Evolutionary conservation across 2,888 invertebrate species (phyloP), one percentile per base, ranked within the genome.

Genomic region (Eumacrocentrus americanus): DNA sequence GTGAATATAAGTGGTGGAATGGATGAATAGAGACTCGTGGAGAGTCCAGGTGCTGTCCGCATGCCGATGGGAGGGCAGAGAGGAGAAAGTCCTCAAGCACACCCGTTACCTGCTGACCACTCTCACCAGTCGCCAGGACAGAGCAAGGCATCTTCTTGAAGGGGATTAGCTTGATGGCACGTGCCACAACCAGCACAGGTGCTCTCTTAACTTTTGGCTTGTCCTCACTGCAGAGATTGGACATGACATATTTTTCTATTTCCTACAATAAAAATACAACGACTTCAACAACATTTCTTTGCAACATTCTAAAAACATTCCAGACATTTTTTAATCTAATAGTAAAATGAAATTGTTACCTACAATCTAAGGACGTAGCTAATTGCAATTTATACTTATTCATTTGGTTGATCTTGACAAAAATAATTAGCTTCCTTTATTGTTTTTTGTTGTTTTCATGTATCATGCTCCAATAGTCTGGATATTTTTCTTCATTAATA

Each of bases 151-250:
- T 42, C 23, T 22, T 23, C 50, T 59, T 47, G 67, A 68, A 61
- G 70, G 65, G 64, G 66, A 68, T 64, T 64, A 61, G 68, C 9
- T 69, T 67, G 70, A 68, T 69, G 76, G 77, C 77, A 72, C 77
- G 77, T 72, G 77, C 77, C 76, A 63, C 66, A 56, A 58, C 46
- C 46, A 56, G 44, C 50, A 75, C 77, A 76, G 77, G 73, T 77
- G 70, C 60, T 55, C 58, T 70, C 73, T 71, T 73, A 12, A 14
- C 34, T 50, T 50, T 50, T 34, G 42, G 18, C 12, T 14, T 35
- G 35, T 29, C 34, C 35, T n/a, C n/a, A n/a, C n/a, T n/a, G n/a
- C n/a, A n/a, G n/a, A n/a, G n/a, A n/a, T n/a, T n/a, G n/a, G n/a
- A n/a, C n/a, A 20, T 12, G 22, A 14, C 22, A 25, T 34, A 6